Conservation (phyloP, 92 coral and sea anemone species). For the Palythoa heliodiscus region DNA sequence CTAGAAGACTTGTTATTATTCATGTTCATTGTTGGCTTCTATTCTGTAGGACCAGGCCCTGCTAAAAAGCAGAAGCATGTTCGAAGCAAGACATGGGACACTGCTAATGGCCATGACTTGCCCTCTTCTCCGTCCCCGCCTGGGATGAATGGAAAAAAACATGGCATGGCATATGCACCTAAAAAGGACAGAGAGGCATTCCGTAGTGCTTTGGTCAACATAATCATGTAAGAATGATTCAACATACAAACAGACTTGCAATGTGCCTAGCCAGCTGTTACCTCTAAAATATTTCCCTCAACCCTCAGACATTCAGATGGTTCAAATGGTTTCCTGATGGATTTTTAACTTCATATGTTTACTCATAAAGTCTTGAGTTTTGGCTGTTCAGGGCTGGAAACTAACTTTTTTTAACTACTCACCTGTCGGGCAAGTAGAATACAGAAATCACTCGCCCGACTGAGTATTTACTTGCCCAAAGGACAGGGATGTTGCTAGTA, state of each 20-base stretch:
- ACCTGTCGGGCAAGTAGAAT: too few species aligned
- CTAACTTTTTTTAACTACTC: too few species aligned
- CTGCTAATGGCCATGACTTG: conserved; percentile 69
- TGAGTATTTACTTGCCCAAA: too few species aligned
- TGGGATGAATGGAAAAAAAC: conserved; percentile 69
- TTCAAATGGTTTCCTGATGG: too few species aligned
- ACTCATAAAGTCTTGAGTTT: too few species aligned
- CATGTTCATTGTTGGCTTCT: background rate
- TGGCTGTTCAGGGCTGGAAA: too few species aligned
- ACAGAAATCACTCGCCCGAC: too few species aligned
- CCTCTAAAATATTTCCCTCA: too few species aligned
- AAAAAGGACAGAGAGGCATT: conserved; percentile 97
- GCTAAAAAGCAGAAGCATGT: conserved; percentile 74
- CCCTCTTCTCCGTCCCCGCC: conserved; percentile 68
- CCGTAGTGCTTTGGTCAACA: conserved; percentile 96
- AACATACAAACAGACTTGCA: background rate
- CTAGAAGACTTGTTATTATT: background rate
- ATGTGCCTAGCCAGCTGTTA: background rate
- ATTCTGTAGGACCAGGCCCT: conserved; percentile 33
- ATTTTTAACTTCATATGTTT: too few species aligned
- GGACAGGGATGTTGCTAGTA: too few species aligned
- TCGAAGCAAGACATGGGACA: conserved; percentile 97
- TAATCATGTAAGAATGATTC: conserved; percentile 73
- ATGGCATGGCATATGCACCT: conserved; percentile 72
- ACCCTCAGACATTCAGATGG: too few species aligned